These are phyloP conservation scores for Ricordea florida DNA, from an alignment of 92 coral and sea anemone species.

Conservation along the genomic window DNA sequence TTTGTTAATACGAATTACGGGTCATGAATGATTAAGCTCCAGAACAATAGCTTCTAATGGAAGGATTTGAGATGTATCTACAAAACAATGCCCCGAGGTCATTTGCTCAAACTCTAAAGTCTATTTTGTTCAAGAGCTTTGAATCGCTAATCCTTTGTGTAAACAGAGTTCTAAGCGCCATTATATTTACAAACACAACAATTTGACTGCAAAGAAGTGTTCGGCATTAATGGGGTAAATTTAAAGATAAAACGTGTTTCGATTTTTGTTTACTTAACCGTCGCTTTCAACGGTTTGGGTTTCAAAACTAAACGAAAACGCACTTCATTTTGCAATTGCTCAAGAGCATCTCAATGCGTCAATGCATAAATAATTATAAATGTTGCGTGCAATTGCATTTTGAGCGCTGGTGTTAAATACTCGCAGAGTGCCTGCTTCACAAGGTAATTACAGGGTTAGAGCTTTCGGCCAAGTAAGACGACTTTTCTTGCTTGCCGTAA, in stretches of 20 bases:
- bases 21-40: conserved; percentile 31
- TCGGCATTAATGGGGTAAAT: conserved; percentile 12
- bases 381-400: too few relatives aligned
- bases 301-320: too few relatives aligned
- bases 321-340: too few relatives aligned
- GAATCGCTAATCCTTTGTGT: conserved; percentile 22
- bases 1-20: conserved; percentile 56
- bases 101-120: conserved; percentile 22
- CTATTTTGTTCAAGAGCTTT: conserved; percentile 16
- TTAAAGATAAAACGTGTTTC: conserved; percentile 20
- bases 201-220: conserved; percentile 3
- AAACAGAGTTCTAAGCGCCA: not conserved
- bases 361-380: too few relatives aligned
- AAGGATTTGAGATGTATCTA: conserved; percentile 44
- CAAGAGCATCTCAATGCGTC: too few relatives aligned
- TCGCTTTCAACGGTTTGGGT: not conserved
- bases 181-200: conserved; percentile 20
- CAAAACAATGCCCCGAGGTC: conserved; percentile 38
- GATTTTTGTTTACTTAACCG: not conserved
- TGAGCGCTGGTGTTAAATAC: too few relatives aligned
- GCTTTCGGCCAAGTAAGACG: not conserved
- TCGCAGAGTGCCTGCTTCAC: conserved; percentile 18
- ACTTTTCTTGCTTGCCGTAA: not conserved
- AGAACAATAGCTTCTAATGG: conserved; percentile 58
- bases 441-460: conserved; percentile 29